Evolutionary conservation across 2,113 vertebrate species (phyloP).

Genomic region (Paedocypris sp.): DNA sequence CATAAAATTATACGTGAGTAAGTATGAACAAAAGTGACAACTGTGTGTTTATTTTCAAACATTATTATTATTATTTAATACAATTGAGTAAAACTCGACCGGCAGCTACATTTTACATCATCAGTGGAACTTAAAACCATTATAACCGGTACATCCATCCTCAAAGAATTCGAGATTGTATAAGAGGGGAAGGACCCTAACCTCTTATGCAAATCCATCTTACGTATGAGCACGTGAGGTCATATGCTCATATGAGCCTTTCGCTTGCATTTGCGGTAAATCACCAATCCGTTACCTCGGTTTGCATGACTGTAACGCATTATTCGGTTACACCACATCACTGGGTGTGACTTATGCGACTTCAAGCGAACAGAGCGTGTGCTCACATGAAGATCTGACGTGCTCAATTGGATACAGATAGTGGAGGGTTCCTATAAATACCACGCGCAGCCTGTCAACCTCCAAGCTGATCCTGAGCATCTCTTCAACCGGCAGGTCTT

Average conservation of each 20-base stretch:
- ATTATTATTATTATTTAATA: no score
- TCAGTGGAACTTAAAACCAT: no score
- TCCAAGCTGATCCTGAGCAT: no score
- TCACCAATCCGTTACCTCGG: slow-evolving; percentile 1
- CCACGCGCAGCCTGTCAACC: background rate
- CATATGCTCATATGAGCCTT: slow-evolving; percentile 4
- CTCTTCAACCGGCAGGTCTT: no score
- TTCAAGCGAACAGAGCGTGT: background rate
- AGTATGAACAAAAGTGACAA: no score
- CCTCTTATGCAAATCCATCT: background rate
- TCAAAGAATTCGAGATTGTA: background rate
- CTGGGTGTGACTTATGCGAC: background rate
- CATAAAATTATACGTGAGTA: no score
- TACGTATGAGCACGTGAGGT: slow-evolving; percentile 7
- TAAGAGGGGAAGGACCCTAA: no score
- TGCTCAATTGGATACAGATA: slow-evolving; percentile 6
- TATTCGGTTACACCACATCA: background rate
- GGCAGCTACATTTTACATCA: no score
- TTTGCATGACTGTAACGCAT: background rate
- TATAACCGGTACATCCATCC: no score
- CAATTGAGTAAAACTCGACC: no score
- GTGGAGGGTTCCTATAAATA: slow-evolving; percentile 1
- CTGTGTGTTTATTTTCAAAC: no score
- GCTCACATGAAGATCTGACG: background rate
- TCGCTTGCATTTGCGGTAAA: background rate